Base-by-base conservation (phyloP, 1,140 invertebrate species). In the Bombus sylvicola region DNA sequence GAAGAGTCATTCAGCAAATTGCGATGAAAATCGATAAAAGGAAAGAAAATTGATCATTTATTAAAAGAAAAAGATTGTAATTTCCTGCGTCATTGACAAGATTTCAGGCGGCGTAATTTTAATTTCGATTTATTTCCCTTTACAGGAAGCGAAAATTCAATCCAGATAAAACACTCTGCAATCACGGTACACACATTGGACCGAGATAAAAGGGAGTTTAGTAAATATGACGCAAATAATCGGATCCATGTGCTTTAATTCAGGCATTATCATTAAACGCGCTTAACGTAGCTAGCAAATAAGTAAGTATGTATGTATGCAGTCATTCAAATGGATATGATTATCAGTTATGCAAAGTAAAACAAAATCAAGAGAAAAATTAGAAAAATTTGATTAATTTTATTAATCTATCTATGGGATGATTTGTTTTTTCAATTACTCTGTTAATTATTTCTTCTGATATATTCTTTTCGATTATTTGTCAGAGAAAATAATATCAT, bases 211-310 rank as follows among this genome's bases (percentile, higher is more conserved):
- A 78, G 2, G 12, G 4, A 47, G n/a, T 43, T 34, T 47, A 66
- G 22, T 68, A 43, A 43, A 47, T 80, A 69, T 9, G 10, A 66
- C 12, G 41, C 28, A 78, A 78, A 78, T 28, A 76, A 79, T 31
- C 76, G 41, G 41, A 34, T 62, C n/a, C 62, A 68, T 39, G 18
- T 37, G 25, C 28, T 59, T 64, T 18, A 39, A 25, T 31, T 64
- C 2, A 13, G 66, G 34, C 28, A 43, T 66, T 79, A 66, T 79
- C 39, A 34, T 57, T 57, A 37, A 37, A 37, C 25, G 47, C 5
- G 6, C 74, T 62, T 57, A 73, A 59, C 25, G 9, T 37, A 34
- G 5, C 34, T 8, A 57, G 18, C 47, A 25, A 39, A 57, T 37
- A 59, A 3, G 18, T 28, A 59, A 6, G 1, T 62, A 66, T 43